These are phyloP conservation scores for Petrocephalus sullivani DNA, from an alignment of 2,797 vertebrate species.

Conservation along the genomic window DNA sequence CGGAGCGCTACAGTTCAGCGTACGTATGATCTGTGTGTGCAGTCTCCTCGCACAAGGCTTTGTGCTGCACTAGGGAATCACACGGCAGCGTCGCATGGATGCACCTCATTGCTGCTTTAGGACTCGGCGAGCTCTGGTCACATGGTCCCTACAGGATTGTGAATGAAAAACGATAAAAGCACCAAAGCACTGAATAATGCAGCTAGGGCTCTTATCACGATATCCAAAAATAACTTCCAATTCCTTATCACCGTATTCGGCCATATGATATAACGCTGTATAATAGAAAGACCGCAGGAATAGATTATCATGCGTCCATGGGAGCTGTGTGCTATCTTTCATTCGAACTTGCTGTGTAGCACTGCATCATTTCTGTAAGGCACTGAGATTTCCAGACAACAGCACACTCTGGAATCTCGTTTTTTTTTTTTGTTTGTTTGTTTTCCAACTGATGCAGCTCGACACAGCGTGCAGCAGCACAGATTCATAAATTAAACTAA, in stretches of 20 bases:
- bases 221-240: constrained; percentile 8
- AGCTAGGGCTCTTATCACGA: not conserved
- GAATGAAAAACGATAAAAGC: not conserved
- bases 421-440: not conserved
- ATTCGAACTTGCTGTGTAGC: not conserved
- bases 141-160: not conserved
- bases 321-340: not conserved
- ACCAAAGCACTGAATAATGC: not conserved
- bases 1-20: not conserved
- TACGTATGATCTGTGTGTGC: not conserved
- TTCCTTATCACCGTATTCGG: constrained; percentile 1
- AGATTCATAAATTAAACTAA: constrained; percentile 15
- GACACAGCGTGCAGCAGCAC: not conserved
- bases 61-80: not conserved
- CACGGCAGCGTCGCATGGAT: not conserved
- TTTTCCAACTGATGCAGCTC: not conserved
- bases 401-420: not conserved
- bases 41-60: not conserved
- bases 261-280: not conserved
- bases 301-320: not conserved
- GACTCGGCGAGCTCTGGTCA: not conserved
- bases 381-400: not conserved
- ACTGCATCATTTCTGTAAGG: not conserved
- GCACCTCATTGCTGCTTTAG: not conserved
- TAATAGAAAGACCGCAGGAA: not conserved